phyloP scores from a whole-genome alignment of 2,888 invertebrate genomes.

The Callimorpha dominula region DNA sequence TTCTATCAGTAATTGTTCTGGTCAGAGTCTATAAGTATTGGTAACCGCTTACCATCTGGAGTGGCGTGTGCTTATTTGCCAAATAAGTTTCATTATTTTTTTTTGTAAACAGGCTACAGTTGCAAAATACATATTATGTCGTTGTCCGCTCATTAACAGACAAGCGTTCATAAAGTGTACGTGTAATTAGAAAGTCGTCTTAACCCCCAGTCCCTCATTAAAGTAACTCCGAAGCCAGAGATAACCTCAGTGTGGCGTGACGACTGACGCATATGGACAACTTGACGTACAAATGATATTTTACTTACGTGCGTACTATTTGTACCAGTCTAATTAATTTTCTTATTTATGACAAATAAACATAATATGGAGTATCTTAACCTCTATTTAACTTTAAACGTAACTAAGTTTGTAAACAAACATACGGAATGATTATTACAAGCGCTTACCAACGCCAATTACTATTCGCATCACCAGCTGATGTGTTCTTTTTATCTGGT shows the following conservation, averaged over 20 bases:
- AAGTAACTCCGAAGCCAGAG: constrained; percentile 59
- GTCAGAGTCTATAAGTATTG: not conserved
- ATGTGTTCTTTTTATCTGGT: not conserved
- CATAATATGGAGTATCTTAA: not conserved
- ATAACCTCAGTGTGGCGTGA: constrained; percentile 77
- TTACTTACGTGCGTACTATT: constrained; percentile 48
- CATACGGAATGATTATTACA: not conserved
- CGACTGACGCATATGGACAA: constrained; percentile 59
- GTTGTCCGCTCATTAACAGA: constrained; percentile 25
- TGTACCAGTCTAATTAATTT: constrained; percentile 50
- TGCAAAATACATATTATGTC: not conserved
- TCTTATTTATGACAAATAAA: constrained; percentile 2
- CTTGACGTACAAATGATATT: constrained; percentile 47
- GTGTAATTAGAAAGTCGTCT: constrained; percentile 69
- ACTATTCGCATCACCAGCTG: not conserved
- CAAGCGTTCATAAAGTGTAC: constrained; percentile 30
- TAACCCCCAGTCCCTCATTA: constrained; percentile 64
- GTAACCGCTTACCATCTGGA: not conserved
- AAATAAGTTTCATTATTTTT: not conserved
- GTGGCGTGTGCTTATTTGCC: not conserved
- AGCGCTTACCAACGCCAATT: too few species aligned
- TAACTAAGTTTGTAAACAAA: not conserved
- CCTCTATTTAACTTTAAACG: not conserved
- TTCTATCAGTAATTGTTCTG: not conserved
- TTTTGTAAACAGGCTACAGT: not conserved